These are phyloP conservation scores for Bujurquina vittata DNA, from an alignment of 2,113 vertebrate species.

Conservation along the genomic window DNA sequence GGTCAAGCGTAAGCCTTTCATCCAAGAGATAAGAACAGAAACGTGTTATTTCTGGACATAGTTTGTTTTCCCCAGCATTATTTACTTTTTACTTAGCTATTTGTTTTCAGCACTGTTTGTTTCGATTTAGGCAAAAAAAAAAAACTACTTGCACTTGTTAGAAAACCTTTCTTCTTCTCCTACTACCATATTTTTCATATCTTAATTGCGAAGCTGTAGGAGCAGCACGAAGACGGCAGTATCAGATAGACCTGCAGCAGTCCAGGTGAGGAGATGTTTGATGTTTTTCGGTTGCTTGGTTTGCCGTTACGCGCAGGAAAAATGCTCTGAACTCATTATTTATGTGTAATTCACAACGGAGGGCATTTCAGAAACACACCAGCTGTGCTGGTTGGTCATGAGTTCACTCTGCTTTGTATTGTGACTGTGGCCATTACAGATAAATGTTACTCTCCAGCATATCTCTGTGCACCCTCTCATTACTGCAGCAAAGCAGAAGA, in stretches of 20 bases:
- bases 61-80: not conserved
- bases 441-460: not conserved
- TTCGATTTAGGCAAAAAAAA: not conserved
- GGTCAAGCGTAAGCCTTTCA: not conserved
- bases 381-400: not conserved
- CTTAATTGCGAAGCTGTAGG: not conserved
- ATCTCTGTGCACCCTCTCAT: slow-evolving; percentile 15
- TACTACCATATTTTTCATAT: not conserved
- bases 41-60: not conserved
- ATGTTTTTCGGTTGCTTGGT: not conserved
- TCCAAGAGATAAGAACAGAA: not conserved
- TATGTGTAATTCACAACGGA: not conserved
- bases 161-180: not conserved
- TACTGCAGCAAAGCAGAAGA: slow-evolving; percentile 12
- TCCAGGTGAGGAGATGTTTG: not conserved
- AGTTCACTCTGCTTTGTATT: slow-evolving; percentile 28
- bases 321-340: not conserved
- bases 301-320: not conserved
- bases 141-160: not conserved
- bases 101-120: not conserved
- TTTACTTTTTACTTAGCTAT: not conserved
- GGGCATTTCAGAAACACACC: not conserved
- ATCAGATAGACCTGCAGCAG: not conserved
- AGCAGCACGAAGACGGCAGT: not conserved
- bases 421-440: slow-evolving; percentile 3